Conservation (phyloP, 2,888 invertebrate genomes). For the Eilema sororculum region DNA sequence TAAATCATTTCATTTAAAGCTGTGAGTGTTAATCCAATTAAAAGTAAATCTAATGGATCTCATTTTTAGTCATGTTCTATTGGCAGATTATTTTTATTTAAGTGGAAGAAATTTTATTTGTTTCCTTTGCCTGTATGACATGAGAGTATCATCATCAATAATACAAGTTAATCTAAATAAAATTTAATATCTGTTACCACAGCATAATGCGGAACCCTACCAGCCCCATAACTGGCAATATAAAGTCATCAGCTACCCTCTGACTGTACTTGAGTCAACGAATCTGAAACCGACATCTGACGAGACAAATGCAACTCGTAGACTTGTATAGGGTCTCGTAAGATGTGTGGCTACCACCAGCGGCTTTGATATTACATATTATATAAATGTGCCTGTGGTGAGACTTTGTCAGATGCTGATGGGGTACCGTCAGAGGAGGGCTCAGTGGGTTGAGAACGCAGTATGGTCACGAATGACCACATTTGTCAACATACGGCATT, state of each 20-base stretch:
- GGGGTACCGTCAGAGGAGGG: conserved; percentile 72
- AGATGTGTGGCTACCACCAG: conserved; percentile 63
- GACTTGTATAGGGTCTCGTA: conserved; percentile 52
- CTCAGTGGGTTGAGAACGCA: conserved; percentile 73
- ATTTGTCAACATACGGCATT: conserved; percentile 78
- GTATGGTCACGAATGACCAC: conserved; percentile 70
- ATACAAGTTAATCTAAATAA: conserved; percentile 17
- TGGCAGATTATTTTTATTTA: background rate
- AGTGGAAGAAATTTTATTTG: background rate
- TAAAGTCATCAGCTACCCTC: conserved; percentile 73
- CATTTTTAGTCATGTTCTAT: conserved; percentile 7
- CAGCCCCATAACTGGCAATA: conserved; percentile 68
- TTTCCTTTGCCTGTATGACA: conserved; percentile 5
- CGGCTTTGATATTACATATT: conserved; percentile 45
- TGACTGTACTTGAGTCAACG: conserved; percentile 64
- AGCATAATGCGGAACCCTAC: conserved; percentile 66
- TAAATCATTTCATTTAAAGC: background rate
- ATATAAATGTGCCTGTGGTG: conserved; percentile 56
- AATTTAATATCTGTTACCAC: conserved; percentile 66
- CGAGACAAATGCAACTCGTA: conserved; percentile 30
- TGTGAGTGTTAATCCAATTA: background rate
- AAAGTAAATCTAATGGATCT: background rate
- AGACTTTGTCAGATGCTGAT: conserved; percentile 50
- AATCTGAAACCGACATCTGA: conserved; percentile 61
- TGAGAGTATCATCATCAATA: background rate